Base-by-base conservation (phyloP, 2,113 vertebrate genomes). In the Pachypanchax playfairii region DNA sequence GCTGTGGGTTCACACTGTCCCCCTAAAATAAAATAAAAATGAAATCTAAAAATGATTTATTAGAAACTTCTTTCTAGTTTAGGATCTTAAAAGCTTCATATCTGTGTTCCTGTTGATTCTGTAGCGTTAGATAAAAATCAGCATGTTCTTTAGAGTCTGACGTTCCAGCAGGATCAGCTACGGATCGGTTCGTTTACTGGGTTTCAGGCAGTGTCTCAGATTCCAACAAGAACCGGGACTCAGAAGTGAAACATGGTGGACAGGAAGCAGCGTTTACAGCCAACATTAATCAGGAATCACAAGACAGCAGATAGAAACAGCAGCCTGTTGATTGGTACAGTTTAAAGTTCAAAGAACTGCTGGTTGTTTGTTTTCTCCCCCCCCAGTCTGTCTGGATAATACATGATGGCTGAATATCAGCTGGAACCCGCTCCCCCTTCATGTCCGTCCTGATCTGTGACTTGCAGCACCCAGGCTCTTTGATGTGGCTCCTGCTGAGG, bases 331-430 rank as follows among this genome's bases (percentile, higher is more conserved):
- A 56, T 21, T 53, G 55, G 51, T 29, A n/a, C 42, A 62, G 69
- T 63, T 36, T 12, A 58, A 50, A 38, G 69, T 73, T 76, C 69
- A 77, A 73, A 81, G 60, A 22, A 31, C 22, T 35, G 15, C 53
- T 64, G 46, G 48, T 69, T 44, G 42, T 71, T 51, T 46, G 42
- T 75, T 54, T 65, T 73, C 61, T 59, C 29, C 47, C 41, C 35
- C 21, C 20, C 62, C 38, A 18, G 44, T 65, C 60, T 29, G 13
- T 49, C 24, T 66, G 15, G 52, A 54, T 25, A 33, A 21, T 54
- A 50, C 26, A 33, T 55, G 43, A 24, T 4, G n/a, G 38, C 22
- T 1, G n/a, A 29, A 22, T 20, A 54, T 54, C 61, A 44, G 39
- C 22, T 26, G 38, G 13, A 25, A 46, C 48, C 21, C 31, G 25